phyloP scores from a whole-genome alignment of 2,888 invertebrate genomes.

The Epinotia brunnichana region DNA sequence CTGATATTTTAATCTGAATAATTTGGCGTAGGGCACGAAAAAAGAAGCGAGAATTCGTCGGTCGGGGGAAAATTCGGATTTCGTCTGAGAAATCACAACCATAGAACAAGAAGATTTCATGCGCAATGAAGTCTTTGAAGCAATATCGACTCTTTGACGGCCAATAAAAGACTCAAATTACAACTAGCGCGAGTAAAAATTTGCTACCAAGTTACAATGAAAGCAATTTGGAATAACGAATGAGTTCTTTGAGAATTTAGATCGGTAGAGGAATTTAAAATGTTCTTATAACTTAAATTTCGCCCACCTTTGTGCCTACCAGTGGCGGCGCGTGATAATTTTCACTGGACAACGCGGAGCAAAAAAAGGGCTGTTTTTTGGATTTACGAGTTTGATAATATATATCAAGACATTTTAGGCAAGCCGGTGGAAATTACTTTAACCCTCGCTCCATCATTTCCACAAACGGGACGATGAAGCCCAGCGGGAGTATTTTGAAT shows the following conservation, averaged over 20 bases:
- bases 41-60: constrained; percentile 13
- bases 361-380: no score
- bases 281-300: no score
- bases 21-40: constrained; percentile 14
- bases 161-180: not conserved
- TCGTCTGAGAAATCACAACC: not conserved
- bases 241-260: not conserved
- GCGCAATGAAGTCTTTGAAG: not conserved
- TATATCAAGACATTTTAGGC: no score
- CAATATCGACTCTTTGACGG: not conserved
- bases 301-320: no score
- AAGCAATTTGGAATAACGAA: not conserved
- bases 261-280: no score
- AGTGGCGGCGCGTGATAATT: no score
- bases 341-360: no score
- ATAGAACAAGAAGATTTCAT: not conserved
- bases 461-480: no score
- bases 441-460: no score
- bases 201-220: not conserved
- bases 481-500: no score
- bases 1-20: constrained; percentile 33
- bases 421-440: no score
- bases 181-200: not conserved
- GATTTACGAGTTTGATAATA: no score
- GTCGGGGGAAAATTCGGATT: not conserved